Evolutionary conservation across 2,113 vertebrate species (phyloP), one percentile per base, ranked within the genome.

Genomic region (Potamarius usumacintae): DNA sequence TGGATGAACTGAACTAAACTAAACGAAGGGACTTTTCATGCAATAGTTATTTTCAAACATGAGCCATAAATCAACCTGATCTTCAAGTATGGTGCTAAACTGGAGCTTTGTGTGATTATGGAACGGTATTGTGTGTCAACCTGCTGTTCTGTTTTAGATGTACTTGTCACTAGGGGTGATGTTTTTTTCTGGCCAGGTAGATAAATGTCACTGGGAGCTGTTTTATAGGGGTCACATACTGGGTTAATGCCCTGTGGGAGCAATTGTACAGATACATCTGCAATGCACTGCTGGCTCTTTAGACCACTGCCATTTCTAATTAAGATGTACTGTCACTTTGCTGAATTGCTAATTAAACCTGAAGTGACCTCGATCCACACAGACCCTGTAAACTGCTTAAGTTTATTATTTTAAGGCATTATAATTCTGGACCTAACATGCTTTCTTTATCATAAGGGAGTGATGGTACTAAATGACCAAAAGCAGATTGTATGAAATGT

Each of bases 241-340:
- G 72, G 82, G 88, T 91, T 89, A 89, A 89, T 89, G 87, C 89
- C 84, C 88, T 74, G 69, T 48, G 62, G 77, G 74, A 85, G 72
- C 62, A 55, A 27, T 88, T 88, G 85, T 84, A 87, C 82, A 82
- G 52, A 53, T 62, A 72, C 79, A 69, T 89, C 74, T 85, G 71
- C 18, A 85, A 82, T 17, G 65, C 74, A n/a, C 77, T 11, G 58
- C 80, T 60, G 77, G 85, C 88, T 83, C 34, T 84, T 88, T 89
- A 94, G 93, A 95, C 93, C 93, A 94, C 93, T 95, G 93, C 90
- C 93, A 89, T 91, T 84, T 90, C 92, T 93, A 94, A 95, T 95
- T 92, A 94, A 94, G 93, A 91, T 83, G 86, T 91, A 92, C 90
- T 92, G 92, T 94, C 93, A 91, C 92, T 94, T 91, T 90, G 92